A percentile compares a stretch with the other conserved stretches of the same genome.
phyloP scores from a whole-genome alignment of 2,797 vertebrate genomes.

The Helarctos malayanus region DNA sequence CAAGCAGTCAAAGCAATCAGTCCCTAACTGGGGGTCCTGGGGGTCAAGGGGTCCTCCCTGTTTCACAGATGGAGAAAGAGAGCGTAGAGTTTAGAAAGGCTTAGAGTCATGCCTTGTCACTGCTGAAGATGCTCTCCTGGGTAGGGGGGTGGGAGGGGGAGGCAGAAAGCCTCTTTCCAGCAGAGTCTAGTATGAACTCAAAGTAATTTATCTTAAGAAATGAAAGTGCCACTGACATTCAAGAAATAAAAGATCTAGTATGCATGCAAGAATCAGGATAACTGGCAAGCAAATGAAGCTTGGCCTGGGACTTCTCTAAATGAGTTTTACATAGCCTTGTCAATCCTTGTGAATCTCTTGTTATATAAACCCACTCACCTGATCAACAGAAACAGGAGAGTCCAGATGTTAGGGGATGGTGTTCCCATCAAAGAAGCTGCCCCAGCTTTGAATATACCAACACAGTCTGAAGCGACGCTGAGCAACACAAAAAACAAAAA shows the following conservation, averaged over 20 bases:
- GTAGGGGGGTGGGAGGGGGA: background rate
- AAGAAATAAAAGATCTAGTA: conserved; percentile 23
- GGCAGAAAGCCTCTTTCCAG: background rate
- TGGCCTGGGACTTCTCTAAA: background rate
- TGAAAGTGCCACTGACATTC: background rate
- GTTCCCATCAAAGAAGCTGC: conserved; percentile 4
- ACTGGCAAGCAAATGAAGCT: conserved; percentile 18
- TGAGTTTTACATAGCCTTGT: conserved; percentile 35
- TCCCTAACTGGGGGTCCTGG: background rate
- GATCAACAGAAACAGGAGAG: conserved; percentile 32
- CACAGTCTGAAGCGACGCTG: background rate
- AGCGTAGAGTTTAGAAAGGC: background rate
- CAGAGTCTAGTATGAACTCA: background rate
- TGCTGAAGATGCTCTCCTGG: background rate
- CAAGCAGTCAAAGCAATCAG: background rate
- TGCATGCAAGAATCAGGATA: background rate
- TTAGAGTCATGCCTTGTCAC: background rate
- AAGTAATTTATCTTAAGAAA: conserved; percentile 13
- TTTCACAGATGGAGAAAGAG: background rate
- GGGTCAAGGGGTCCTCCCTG: background rate
- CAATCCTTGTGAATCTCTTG: conserved; percentile 14
- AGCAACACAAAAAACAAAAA: background rate
- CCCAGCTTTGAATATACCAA: conserved; percentile 30
- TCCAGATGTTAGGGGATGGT: conserved; percentile 65
- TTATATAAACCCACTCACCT: conserved; percentile 62